These are phyloP conservation scores for Megalopta genalis DNA, from an alignment of 1,140 invertebrate species.

Conservation along the genomic window DNA sequence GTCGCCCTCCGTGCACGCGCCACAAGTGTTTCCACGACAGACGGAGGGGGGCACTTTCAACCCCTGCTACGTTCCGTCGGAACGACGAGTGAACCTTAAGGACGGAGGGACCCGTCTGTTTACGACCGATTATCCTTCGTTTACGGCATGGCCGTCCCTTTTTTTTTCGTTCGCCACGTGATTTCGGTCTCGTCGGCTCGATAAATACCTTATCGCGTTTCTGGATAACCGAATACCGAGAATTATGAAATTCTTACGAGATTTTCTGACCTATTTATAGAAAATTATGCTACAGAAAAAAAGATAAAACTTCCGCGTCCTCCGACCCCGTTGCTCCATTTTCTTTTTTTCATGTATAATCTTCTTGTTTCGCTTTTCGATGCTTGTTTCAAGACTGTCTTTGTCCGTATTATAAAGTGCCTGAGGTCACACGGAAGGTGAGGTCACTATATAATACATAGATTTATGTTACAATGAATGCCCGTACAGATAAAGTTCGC, in stretches of 20 bases:
- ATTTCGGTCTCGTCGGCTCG: neutral
- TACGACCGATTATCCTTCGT: slow-evolving; percentile 39
- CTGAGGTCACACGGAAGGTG: neutral
- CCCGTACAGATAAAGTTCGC: neutral
- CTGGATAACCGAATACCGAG: neutral
- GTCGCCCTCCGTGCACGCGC: slow-evolving; percentile 29
- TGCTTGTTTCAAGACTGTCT: neutral
- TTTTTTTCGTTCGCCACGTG: neutral
- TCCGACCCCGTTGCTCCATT: neutral
- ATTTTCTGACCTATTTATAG: neutral
- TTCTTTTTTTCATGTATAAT: neutral
- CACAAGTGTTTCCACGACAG: slow-evolving; percentile 18
- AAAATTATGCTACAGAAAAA: neutral
- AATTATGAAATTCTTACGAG: slow-evolving; percentile 3
- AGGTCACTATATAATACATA: neutral
- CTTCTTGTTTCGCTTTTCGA: neutral
- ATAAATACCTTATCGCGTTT: neutral
- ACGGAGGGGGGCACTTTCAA: slow-evolving; percentile 56
- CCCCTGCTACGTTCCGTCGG: slow-evolving; percentile 41
- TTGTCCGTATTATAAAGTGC: neutral
- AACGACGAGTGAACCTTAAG: slow-evolving; percentile 42
- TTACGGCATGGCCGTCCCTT: neutral
- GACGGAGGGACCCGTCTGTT: slow-evolving; percentile 34
- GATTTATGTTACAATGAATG: neutral
- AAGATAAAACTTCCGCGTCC: neutral